A percentile compares a stretch with the other conserved stretches of the same genome.
phyloP scores from a whole-genome alignment of 2,888 invertebrate genomes.

The Molanna angustata region DNA sequence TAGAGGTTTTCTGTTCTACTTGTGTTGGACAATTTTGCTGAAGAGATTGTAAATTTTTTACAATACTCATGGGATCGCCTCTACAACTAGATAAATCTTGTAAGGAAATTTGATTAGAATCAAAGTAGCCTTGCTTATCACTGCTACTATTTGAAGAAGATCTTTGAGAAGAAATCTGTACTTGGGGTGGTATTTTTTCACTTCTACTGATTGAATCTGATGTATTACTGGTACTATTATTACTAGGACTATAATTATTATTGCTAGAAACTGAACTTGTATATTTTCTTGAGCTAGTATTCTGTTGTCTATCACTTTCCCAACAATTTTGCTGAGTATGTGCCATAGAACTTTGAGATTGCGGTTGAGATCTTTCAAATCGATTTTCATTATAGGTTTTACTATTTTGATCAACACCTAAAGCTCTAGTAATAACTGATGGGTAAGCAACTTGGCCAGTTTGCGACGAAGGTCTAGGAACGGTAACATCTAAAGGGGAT shows the following conservation, averaged over 20 bases:
- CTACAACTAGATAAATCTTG: slow-evolving; percentile 72
- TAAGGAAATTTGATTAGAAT: slow-evolving; percentile 59
- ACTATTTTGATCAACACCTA: slow-evolving; percentile 59
- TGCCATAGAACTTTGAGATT: slow-evolving; percentile 44
- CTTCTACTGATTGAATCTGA: slow-evolving; percentile 37
- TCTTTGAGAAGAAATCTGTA: slow-evolving; percentile 44
- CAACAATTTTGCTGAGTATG: slow-evolving; percentile 55
- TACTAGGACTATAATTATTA: slow-evolving; percentile 42
- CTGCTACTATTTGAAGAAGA: slow-evolving; percentile 47
- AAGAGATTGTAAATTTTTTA: slow-evolving; percentile 65
- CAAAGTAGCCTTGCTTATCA: slow-evolving; percentile 65
- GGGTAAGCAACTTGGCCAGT: slow-evolving; percentile 69
- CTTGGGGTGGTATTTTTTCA: slow-evolving; percentile 50
- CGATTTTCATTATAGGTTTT: slow-evolving; percentile 53
- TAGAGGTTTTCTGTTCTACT: slow-evolving; percentile 51
- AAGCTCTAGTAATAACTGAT: slow-evolving; percentile 76
- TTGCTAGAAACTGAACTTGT: slow-evolving; percentile 46
- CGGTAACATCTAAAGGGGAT: slow-evolving; percentile 68
- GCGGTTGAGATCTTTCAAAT: slow-evolving; percentile 45
- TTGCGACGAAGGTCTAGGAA: slow-evolving; percentile 61
- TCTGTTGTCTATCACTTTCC: slow-evolving; percentile 50
- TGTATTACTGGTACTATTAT: slow-evolving; percentile 32
- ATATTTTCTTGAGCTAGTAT: slow-evolving; percentile 49
- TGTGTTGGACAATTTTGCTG: slow-evolving; percentile 59
- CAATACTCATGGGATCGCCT: slow-evolving; percentile 74